These are phyloP conservation scores for Pocillopora damicornis DNA, from an alignment of 64 coral and sea anemone species.

Conservation along the genomic window DNA sequence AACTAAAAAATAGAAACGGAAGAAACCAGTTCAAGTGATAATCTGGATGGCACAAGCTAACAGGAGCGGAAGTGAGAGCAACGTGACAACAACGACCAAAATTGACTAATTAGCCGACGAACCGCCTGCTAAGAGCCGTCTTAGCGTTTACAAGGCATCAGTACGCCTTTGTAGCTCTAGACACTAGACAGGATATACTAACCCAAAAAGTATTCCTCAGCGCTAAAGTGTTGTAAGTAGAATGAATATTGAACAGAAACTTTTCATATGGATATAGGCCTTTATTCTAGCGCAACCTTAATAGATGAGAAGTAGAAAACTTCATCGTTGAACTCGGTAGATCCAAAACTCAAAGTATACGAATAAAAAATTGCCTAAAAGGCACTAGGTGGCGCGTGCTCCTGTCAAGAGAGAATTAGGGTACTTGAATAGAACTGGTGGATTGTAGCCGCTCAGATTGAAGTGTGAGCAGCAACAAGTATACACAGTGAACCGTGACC, in stretches of 20 bases:
- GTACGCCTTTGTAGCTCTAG: background rate
- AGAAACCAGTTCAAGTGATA: no score
- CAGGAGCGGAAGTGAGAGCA: background rate
- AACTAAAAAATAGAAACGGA: no score
- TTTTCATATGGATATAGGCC: no score
- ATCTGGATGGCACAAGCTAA: background rate
- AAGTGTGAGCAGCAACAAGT: conserved; percentile 8
- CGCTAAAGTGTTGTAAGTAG: no score
- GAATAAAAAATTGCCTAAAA: background rate
- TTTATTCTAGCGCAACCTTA: no score
- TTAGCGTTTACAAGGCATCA: background rate
- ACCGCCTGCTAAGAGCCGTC: background rate
- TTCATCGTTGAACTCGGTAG: background rate
- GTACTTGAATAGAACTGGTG: conserved; percentile 22
- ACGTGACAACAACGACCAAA: background rate
- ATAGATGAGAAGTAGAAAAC: background rate
- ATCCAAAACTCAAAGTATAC: background rate
- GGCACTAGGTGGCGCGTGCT: background rate
- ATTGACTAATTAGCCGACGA: background rate
- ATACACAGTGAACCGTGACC: conserved; percentile 17
- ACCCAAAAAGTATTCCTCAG: background rate
- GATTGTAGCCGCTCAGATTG: background rate
- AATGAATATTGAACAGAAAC: no score
- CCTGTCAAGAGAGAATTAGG: background rate
- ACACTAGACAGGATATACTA: background rate